Evolutionary conservation across 2,113 vertebrate species (phyloP).

Genomic region (Maccullochella peelii): DNA sequence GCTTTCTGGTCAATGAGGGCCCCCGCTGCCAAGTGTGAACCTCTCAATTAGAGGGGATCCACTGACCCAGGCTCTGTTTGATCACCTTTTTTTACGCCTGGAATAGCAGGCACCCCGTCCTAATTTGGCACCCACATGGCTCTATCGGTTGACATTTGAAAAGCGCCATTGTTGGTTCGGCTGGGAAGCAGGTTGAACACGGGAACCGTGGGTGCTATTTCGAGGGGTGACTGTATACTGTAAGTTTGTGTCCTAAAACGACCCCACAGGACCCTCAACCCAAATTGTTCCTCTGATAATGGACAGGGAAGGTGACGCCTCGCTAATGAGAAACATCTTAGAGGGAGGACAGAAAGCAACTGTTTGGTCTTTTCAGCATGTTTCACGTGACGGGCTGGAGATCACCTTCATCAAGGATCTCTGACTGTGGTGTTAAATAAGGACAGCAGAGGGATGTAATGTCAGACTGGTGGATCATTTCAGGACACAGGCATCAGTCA

Average conservation of each 20-base stretch:
- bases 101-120: constrained; percentile 64
- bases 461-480: neutral
- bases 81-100: constrained; percentile 60
- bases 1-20: constrained; percentile 39
- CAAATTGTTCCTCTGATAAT: constrained; percentile 49
- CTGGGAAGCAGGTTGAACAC: constrained; percentile 67
- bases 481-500: constrained; percentile 11
- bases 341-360: constrained; percentile 37
- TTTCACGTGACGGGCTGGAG: constrained; percentile 32
- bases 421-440: constrained; percentile 37
- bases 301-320: constrained; percentile 44
- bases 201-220: constrained; percentile 33
- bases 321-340: constrained; percentile 69
- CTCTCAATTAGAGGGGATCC: constrained; percentile 69
- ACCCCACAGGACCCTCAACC: constrained; percentile 46
- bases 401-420: constrained; percentile 37
- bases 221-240: constrained; percentile 33
- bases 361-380: constrained; percentile 18
- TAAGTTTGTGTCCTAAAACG: constrained; percentile 54
- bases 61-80: constrained; percentile 71
- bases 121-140: constrained; percentile 64
- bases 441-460: constrained; percentile 21
- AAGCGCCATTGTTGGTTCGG: constrained; percentile 72
- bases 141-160: constrained; percentile 67
- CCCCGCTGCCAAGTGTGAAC: constrained; percentile 65